Conservation (phyloP, 2,888 invertebrate genomes). For the Dolomedes plantarius region DNA sequence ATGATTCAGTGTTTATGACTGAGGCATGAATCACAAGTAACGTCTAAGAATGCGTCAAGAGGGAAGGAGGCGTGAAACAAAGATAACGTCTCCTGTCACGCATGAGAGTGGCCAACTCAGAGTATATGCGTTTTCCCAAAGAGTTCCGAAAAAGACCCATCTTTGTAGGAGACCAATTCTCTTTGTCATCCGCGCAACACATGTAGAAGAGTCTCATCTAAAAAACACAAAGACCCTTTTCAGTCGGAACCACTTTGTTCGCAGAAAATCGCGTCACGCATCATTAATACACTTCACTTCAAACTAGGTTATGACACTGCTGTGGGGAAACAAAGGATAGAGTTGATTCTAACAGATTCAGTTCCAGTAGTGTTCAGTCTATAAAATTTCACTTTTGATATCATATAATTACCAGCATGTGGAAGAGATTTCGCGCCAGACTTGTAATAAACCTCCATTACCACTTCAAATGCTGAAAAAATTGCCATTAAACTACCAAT, state of each 20-base stretch:
- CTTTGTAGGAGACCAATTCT: slow-evolving; percentile 52
- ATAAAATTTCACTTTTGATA: background rate
- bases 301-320: slow-evolving; percentile 20
- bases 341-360: background rate
- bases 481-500: too few species aligned
- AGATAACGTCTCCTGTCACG: too few species aligned
- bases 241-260: slow-evolving; percentile 59
- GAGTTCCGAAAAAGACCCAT: background rate
- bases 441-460: too few species aligned
- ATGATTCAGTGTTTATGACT: too few species aligned
- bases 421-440: too few species aligned
- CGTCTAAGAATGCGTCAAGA: too few species aligned
- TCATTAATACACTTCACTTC: slow-evolving; percentile 65
- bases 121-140: too few species aligned
- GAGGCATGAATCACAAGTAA: too few species aligned
- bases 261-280: slow-evolving; percentile 44
- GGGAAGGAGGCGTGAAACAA: too few species aligned
- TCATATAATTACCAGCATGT: too few species aligned
- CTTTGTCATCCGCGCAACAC: slow-evolving; percentile 55
- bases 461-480: too few species aligned
- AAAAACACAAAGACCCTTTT: slow-evolving; percentile 38
- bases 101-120: too few species aligned
- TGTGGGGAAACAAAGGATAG: background rate
- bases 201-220: slow-evolving; percentile 28
- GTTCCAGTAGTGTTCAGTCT: background rate